A percentile compares a stretch with the other conserved stretches of the same genome.
phyloP scores from a whole-genome alignment of 1,140 invertebrate species.

The Neodiprion lecontei region DNA sequence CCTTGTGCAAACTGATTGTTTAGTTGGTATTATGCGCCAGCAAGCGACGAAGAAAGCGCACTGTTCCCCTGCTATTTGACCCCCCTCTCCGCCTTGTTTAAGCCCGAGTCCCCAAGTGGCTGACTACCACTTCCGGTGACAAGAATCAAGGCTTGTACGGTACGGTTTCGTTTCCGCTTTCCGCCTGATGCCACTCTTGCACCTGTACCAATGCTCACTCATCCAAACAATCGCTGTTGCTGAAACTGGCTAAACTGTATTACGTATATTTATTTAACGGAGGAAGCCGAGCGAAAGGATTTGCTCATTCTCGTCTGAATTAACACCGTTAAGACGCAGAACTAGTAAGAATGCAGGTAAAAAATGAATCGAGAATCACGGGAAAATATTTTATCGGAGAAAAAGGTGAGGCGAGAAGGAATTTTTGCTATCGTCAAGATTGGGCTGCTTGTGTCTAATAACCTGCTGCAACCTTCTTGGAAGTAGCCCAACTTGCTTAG shows the following conservation, averaged over 20 bases:
- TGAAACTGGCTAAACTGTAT: not conserved
- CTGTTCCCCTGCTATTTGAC: not conserved
- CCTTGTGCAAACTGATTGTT: too few species aligned
- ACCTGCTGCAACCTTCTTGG: not conserved
- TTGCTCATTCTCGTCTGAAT: too few species aligned
- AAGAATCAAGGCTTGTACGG: conserved; percentile 27
- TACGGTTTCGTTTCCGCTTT: not conserved
- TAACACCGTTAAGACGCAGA: too few species aligned
- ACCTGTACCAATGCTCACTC: not conserved
- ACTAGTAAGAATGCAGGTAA: too few species aligned
- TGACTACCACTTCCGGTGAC: conserved; percentile 37
- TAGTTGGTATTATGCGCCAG: too few species aligned
- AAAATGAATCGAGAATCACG: too few species aligned
- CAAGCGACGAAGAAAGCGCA: too few species aligned
- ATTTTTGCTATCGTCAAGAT: not conserved
- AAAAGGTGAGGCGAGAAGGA: not conserved
- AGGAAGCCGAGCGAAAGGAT: too few species aligned
- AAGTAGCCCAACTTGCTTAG: not conserved
- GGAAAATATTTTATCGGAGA: too few species aligned
- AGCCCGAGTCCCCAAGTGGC: conserved; percentile 25
- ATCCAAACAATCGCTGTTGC: not conserved
- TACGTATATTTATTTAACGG: too few species aligned
- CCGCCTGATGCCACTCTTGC: not conserved
- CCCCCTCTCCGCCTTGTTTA: not conserved
- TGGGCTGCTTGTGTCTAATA: too few species aligned